A percentile compares a stretch with the other conserved stretches of the same genome.
These are phyloP conservation scores for Sebastes jordani DNA, from an alignment of 2,797 vertebrate species.

Conservation along the genomic window DNA sequence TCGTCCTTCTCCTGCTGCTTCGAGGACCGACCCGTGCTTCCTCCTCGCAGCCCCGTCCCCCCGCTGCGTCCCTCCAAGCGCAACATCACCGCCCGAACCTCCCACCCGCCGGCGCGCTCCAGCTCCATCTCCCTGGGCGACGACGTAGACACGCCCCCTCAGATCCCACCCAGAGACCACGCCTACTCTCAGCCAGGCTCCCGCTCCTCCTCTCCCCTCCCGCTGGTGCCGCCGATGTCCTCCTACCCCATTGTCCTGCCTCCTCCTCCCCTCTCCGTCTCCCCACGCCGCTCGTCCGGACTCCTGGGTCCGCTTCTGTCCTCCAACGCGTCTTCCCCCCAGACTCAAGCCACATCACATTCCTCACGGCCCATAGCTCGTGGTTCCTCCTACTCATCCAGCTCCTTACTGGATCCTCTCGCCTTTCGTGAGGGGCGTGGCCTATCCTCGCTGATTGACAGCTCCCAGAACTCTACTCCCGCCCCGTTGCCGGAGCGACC, in stretches of 20 bases:
- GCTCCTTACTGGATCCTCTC: constrained; percentile 79
- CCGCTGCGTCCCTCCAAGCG: constrained; percentile 86
- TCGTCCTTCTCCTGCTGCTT: constrained; percentile 79
- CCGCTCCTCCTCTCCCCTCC: constrained; percentile 91
- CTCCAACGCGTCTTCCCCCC: constrained; percentile 84
- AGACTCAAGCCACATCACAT: constrained; percentile 82
- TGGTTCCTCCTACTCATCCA: constrained; percentile 79
- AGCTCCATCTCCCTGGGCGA: constrained; percentile 85
- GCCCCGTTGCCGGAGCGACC: constrained; percentile 91
- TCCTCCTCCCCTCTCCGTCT: constrained; percentile 82
- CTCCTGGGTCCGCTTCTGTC: constrained; percentile 86
- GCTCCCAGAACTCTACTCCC: constrained; percentile 83
- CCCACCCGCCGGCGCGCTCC: constrained; percentile 65
- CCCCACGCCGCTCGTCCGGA: constrained; percentile 84
- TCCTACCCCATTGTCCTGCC: constrained; percentile 52
- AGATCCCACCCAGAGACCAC: constrained; percentile 91
- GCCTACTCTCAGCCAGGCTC: constrained; percentile 91
- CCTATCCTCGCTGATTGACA: constrained; percentile 71
- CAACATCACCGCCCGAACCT: constrained; percentile 13
- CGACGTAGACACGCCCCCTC: constrained; percentile 86
- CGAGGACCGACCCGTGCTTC: constrained; percentile 90
- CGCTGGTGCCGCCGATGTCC: constrained; percentile 64
- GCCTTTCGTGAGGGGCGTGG: constrained; percentile 82
- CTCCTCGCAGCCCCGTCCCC: constrained; percentile 90
- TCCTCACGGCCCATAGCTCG: constrained; percentile 79